Evolutionary conservation across 1,140 invertebrate genomes (phyloP).

Genomic region (Teleopsis dalmanni): DNA sequence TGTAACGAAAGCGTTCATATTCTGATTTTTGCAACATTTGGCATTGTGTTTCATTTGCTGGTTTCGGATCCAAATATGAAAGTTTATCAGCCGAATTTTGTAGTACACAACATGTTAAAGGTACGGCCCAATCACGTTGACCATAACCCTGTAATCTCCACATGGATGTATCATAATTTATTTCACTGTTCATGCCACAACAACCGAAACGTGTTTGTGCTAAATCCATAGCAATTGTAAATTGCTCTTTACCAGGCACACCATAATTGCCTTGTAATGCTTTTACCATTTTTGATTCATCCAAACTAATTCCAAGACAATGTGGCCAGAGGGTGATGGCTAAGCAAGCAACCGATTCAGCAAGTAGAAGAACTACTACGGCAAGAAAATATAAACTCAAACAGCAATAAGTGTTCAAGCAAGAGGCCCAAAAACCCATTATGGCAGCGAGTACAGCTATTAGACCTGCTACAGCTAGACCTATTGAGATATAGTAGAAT

Average conservation of each 20-base stretch:
- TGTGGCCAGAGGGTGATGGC: constrained; percentile 71
- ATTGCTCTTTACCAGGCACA: constrained; percentile 57
- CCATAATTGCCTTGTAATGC: constrained; percentile 69
- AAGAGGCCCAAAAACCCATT: constrained; percentile 70
- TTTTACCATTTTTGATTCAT: constrained; percentile 57
- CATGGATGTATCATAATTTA: constrained; percentile 73
- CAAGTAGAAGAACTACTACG: constrained; percentile 60
- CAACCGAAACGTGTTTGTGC: constrained; percentile 72
- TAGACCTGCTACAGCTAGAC: constrained; percentile 56
- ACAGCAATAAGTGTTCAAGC: constrained; percentile 62
- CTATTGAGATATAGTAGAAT: constrained; percentile 65
- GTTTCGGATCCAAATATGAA: constrained; percentile 68
- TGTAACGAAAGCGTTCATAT: constrained; percentile 56
- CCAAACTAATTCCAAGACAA: constrained; percentile 62
- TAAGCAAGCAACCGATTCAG: constrained; percentile 64
- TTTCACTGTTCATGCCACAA: constrained; percentile 70
- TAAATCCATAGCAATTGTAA: constrained; percentile 72
- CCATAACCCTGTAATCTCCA: constrained; percentile 71
- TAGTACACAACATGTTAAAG: constrained; percentile 69
- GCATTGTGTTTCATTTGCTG: constrained; percentile 61
- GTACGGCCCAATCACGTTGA: constrained; percentile 61
- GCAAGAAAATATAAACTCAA: constrained; percentile 65
- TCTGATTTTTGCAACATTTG: constrained; percentile 57
- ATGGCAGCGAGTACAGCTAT: constrained; percentile 57
- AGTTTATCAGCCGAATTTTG: constrained; percentile 52